A percentile compares a stretch with the other conserved stretches of the same genome.
phyloP scores from a whole-genome alignment of 2,888 invertebrate species.

The Sipha maydis region DNA sequence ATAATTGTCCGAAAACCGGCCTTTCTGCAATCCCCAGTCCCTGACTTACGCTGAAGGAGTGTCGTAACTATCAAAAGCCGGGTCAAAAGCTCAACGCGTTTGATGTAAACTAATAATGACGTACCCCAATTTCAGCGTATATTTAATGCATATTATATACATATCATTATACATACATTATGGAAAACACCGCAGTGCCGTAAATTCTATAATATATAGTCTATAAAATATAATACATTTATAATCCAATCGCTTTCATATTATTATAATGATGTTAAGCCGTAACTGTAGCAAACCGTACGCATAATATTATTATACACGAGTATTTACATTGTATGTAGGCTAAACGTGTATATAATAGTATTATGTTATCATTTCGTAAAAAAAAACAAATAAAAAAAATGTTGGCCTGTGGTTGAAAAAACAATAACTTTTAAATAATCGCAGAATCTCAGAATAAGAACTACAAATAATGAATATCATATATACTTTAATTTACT shows the following conservation, averaged over 20 bases:
- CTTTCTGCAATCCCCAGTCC: background rate
- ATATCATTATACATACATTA: background rate
- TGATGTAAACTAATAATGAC: conserved; percentile 52
- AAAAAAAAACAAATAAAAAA: background rate
- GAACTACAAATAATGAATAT: too few relatives aligned
- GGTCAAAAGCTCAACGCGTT: conserved; percentile 47
- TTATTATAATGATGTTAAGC: background rate
- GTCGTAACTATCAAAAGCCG: conserved; percentile 17
- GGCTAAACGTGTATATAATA: background rate
- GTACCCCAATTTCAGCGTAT: conserved; percentile 27
- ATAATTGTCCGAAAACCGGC: conserved; percentile 32
- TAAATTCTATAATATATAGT: background rate
- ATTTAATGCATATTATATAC: conserved; percentile 14
- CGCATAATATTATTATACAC: background rate
- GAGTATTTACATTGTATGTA: background rate
- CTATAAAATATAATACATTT: background rate
- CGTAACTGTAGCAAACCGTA: background rate
- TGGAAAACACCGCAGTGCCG: background rate
- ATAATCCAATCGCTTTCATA: conserved; percentile 12
- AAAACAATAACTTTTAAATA: background rate
- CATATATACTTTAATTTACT: too few relatives aligned
- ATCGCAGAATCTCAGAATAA: too few relatives aligned
- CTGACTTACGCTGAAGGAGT: background rate
- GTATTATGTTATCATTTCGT: background rate
- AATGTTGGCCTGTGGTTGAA: background rate